Evolutionary conservation across 2,888 invertebrate genomes (phyloP), one percentile per base, ranked within the genome.

Genomic region (Phoenoteleia sp.): DNA sequence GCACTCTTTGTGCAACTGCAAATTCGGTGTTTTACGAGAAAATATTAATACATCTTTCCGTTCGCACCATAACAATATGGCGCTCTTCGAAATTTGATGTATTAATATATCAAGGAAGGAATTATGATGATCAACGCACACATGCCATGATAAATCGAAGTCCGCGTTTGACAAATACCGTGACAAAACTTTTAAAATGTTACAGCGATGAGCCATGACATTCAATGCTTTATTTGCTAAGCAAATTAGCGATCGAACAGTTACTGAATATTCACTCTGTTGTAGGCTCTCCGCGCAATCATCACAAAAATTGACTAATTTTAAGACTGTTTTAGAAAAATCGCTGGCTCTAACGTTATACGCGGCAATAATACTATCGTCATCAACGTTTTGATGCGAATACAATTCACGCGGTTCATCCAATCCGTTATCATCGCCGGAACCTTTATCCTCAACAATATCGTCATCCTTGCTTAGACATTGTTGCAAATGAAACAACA

Each of bases 221-320:
- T 13, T 5, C 45, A 64, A 17, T 0, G 42, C 42, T 15, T 62
- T 62, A 62, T 45, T 62, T 3, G 62, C 62, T 9, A 42, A 25
- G 5, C 21, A 13, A 27, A 64, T 19, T 9, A 64, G 27, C 11
- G 19, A 5, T 47, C 64, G n/a, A 27, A 47, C 29, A 5, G 45
- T 19, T 5, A 1, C 4, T 45, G 47, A 4, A 13, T 29, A 64
- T 9, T 64, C 64, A 47, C 29, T 64, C n/a, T 64, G 27, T 47
- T 5, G 27, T 15, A 64, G 29, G 13, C 64, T 17, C 47, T 64
- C 62, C 25, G 39, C 15, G 17, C 62, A 62, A 19, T 62, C 42
- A 21, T 42, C 25, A 9, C 62, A 62, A n/a, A 23, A 9, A 25
- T 39, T 60, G 13, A 60, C 60, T 3, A n/a, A n/a, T 23, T 60